phyloP scores from a whole-genome alignment of 2,888 invertebrate genomes.

The Parochlus steinenii region DNA sequence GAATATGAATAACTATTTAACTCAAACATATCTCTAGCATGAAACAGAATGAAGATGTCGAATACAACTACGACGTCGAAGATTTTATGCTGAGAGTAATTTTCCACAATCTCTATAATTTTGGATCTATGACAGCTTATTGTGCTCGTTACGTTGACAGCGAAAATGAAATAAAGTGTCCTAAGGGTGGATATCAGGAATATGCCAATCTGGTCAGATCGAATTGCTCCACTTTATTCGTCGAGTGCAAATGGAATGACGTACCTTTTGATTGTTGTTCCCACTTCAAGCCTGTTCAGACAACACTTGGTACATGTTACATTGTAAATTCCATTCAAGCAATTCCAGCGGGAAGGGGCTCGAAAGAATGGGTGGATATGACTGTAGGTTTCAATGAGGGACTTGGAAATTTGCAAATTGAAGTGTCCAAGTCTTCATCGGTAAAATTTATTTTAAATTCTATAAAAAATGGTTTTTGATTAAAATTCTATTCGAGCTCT shows the following conservation, averaged over 20 bases:
- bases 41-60: constrained; percentile 7
- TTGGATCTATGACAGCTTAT: constrained; percentile 18
- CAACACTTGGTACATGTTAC: constrained; percentile 43
- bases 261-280: constrained; percentile 41
- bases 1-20: not conserved
- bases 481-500: constrained; percentile 16
- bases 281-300: constrained; percentile 39
- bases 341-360: constrained; percentile 15
- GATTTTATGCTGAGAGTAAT: constrained; percentile 22
- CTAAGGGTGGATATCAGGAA: constrained; percentile 19
- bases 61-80: constrained; percentile 24
- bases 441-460: constrained; percentile 12
- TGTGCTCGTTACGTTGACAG: constrained; percentile 19
- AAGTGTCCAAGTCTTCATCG: constrained; percentile 14
- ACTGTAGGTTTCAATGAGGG: constrained; percentile 19
- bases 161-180: constrained; percentile 22
- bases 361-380: constrained; percentile 21
- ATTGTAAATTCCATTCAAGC: constrained; percentile 43
- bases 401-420: constrained; percentile 18
- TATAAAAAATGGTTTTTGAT: not conserved
- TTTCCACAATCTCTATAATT: constrained; percentile 23
- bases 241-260: constrained; percentile 36
- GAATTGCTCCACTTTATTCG: constrained; percentile 34
- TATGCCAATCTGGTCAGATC: constrained; percentile 21
- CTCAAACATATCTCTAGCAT: constrained; percentile 7